Base-by-base conservation (phyloP, 2,113 vertebrate genomes). In the Arenaria interpres region DNA sequence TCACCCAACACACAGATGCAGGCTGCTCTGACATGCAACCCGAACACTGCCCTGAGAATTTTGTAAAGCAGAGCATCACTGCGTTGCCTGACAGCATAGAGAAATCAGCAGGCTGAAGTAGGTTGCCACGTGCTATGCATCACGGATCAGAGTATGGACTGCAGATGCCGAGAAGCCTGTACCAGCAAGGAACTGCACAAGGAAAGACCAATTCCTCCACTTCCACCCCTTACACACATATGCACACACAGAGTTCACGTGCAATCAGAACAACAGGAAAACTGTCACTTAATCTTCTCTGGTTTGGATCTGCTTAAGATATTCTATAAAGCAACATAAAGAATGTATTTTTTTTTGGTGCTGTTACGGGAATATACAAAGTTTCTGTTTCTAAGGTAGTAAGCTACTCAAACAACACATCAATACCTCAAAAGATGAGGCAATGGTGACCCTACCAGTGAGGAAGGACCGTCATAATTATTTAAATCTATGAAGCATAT, bases 161-260 rank as follows among this genome's bases (percentile, higher is more conserved):
- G 37, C 63, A 77, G 41, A 60, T 27, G 39, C 35, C 8, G 7
- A 35, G 37, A 68, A 17, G 15, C 28, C 33, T 35, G 27, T 4
- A 60, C 5, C 10, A 22, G 7, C 18, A 15, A 75, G 15, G 8
- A 71, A 71, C 8, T 14, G 25, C 48, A 71, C 33, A 59, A 45
- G 3, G 12, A 17, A 68, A 48, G 9, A 48, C 27, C 53, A 57
- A 13, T 9, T 35, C 32, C 9, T 15, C 4, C 6, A 5, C 17
- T 35, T 17, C 59, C 3, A 2, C 12, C 28, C 32, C 35, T 23
- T 48, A 43, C 9, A n/a, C 10, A 41, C 3, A 8, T 4, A 12
- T 0, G 2, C 17, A 28, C 0, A 1, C 6, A 39, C 4, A 68
- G 11, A 68, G 11, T 15, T 60, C 17, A 17, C 4, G 2, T 22